Evolutionary conservation across 1,140 invertebrate genomes (phyloP).

Genomic region (Scaptomyza pallida): DNA sequence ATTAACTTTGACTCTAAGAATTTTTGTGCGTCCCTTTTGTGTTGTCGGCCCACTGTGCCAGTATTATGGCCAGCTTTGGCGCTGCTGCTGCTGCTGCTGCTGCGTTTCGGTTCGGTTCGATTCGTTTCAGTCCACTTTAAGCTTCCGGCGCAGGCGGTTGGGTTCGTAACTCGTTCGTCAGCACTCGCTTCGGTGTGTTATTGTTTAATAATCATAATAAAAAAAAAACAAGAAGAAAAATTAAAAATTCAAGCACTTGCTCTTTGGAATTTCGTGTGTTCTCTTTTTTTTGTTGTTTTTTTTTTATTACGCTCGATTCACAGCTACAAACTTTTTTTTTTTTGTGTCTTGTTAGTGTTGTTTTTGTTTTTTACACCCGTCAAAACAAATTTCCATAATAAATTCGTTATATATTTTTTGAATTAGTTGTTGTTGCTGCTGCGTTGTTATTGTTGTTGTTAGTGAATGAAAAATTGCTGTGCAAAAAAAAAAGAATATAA

Average conservation of each 20-base stretch:
- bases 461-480: constrained; percentile 50
- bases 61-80: constrained; percentile 39
- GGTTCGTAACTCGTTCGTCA: constrained; percentile 46
- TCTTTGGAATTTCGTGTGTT: constrained; percentile 12
- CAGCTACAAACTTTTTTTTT: constrained; percentile 35
- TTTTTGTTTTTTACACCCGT: constrained; percentile 9
- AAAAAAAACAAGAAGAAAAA: too few species aligned
- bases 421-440: constrained; percentile 12
- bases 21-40: too few species aligned
- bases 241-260: constrained; percentile 12
- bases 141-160: constrained; percentile 80
- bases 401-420: constrained; percentile 2
- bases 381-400: constrained; percentile 9
- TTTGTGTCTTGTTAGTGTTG: constrained; percentile 14
- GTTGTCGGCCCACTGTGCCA: constrained; percentile 20
- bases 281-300: constrained; percentile 17
- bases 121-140: constrained; percentile 74
- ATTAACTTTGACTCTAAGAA: background rate
- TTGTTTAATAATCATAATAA: too few species aligned
- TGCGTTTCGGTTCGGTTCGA: constrained; percentile 60
- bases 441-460: constrained; percentile 6
- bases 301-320: constrained; percentile 38
- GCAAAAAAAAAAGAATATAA: too few species aligned
- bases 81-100: constrained; percentile 42
- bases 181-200: constrained; percentile 45